Evolutionary conservation across 2,888 invertebrate species (phyloP).

Genomic region (Rosalia funebris): DNA sequence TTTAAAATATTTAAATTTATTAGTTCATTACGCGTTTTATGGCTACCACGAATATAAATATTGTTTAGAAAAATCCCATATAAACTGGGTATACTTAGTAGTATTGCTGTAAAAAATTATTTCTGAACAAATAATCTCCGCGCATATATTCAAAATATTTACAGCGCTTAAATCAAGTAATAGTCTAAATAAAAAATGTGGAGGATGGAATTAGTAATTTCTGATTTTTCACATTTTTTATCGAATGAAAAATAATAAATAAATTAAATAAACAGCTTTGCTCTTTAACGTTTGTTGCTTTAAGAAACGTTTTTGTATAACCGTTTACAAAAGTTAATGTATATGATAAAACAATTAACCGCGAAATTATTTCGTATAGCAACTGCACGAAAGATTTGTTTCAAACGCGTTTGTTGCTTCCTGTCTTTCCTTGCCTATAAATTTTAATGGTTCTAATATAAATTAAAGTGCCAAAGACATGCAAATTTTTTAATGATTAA

Average conservation of each 20-base stretch:
- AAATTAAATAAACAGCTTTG: neutral
- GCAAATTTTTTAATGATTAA: too few species aligned
- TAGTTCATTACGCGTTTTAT: neutral
- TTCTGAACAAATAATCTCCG: neutral
- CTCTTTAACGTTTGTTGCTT: neutral
- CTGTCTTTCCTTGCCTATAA: neutral
- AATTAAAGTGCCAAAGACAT: too few species aligned
- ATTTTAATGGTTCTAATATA: too few species aligned
- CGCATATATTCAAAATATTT: neutral
- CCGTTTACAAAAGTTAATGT: neutral
- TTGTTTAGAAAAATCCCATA: neutral
- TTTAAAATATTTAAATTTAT: neutral
- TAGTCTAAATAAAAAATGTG: slow-evolving; percentile 1
- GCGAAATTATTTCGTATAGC: neutral
- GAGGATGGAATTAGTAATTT: neutral
- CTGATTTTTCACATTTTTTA: neutral
- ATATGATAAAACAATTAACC: neutral
- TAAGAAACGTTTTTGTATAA: neutral
- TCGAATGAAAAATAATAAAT: neutral
- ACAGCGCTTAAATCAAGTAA: neutral
- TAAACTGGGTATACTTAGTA: neutral
- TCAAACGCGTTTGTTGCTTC: neutral
- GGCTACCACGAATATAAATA: neutral
- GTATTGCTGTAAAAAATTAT: neutral
- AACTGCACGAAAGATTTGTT: neutral